Percentiles rank a stretch among this genome's conserved stretches.
phyloP scores from a whole-genome alignment of 2,888 invertebrate species.

The Carabus problematicus region DNA sequence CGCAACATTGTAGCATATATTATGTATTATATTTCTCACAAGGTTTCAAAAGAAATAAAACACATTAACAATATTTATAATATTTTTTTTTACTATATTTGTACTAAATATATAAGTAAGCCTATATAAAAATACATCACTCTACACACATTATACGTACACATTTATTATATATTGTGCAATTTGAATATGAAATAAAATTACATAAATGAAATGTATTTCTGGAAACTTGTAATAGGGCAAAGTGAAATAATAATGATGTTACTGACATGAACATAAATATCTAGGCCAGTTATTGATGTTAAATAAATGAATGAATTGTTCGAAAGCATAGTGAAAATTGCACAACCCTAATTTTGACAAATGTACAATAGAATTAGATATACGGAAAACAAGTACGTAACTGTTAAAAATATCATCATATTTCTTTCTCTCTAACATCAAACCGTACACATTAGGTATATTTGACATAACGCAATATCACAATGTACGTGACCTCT shows the following conservation, averaged over 20 bases:
- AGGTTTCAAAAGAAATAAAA: conserved; percentile 16
- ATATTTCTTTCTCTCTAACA: conserved; percentile 38
- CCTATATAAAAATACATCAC: conserved; percentile 61
- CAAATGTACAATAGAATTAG: conserved; percentile 38
- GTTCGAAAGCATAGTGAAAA: conserved; percentile 5
- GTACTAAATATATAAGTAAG: conserved; percentile 60
- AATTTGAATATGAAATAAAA: conserved; percentile 27
- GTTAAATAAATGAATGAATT: background rate
- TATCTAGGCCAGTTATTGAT: background rate
- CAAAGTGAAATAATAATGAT: background rate
- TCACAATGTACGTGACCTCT: conserved; percentile 49
- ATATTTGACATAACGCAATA: conserved; percentile 45
- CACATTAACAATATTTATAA: conserved; percentile 41
- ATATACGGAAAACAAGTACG: conserved; percentile 30
- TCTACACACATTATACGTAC: conserved; percentile 58
- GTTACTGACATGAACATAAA: background rate
- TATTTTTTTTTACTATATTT: conserved; percentile 56
- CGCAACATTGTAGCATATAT: too few relatives aligned
- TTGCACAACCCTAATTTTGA: conserved; percentile 38
- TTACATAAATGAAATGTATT: background rate
- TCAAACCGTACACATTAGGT: conserved; percentile 40
- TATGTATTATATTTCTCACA: too few relatives aligned
- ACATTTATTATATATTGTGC: conserved; percentile 47
- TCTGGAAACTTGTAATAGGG: too few relatives aligned
- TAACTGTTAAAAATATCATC: conserved; percentile 34